Base-by-base conservation (phyloP, 2,113 vertebrate species). In the Hymenochirus boettgeri region DNA sequence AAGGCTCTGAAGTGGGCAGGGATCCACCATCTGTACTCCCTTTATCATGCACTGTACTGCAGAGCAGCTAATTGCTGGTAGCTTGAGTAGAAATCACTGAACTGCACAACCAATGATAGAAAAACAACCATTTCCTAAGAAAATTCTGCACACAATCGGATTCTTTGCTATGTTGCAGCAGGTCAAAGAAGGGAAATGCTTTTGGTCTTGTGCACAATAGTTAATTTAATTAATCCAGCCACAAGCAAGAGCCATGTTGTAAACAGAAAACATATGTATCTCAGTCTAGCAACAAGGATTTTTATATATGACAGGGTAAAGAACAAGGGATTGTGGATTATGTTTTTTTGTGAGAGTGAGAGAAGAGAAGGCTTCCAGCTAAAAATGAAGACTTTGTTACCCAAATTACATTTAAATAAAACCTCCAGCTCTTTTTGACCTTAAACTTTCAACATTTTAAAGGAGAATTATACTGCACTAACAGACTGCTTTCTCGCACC, bases 71-170 rank as follows among this genome's bases (percentile, higher is more conserved):
- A 69, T 69, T 69, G 51, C 65, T 53, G 47, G 33, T 45, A 69
- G 47, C 58, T 52, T 60, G 47, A 69, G 56, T 60, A 52, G 57
- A 31, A 69, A 69, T 53, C 48, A 67, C 57, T 69, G 65, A 60
- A 69, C 56, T 69, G 57, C 60, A 53, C 35, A 53, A 35, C 46
- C 24, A 21, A 35, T 31, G 48, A n/a, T n/a, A 22, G 57, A 58
- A 45, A 31, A 59, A 39, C 47, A 45, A 24, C 65, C 65, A 69
- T 53, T 31, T 29, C 23, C 7, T 23, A 21, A 31, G n/a, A 52
- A 39, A 60, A 69, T 69, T 53, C 57, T 27, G 18, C 57, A 42
- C 35, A 2, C 18, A 69, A 26, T 45, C 35, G 59, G 65, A 60
- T 69, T 52, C 45, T 53, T 69, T 60, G 18, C 56, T 37, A 19